Evolutionary conservation across 1,140 invertebrate species (phyloP).

Genomic region (Neuroterus valhalla): DNA sequence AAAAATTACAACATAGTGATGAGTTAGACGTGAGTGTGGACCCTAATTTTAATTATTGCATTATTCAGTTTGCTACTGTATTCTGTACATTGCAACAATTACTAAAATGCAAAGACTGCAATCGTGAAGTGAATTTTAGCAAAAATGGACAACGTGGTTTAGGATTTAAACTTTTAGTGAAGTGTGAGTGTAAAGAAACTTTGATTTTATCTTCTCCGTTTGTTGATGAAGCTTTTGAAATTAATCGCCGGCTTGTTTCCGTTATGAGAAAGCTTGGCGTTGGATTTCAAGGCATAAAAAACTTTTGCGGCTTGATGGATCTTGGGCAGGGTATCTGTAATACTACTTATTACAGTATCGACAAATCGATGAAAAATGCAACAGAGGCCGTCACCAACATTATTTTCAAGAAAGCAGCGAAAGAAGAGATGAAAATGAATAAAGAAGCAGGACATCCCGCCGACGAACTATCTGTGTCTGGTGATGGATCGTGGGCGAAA

Average conservation of each 20-base stretch:
- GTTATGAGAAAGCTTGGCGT: conserved; percentile 47
- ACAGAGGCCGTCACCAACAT: conserved; percentile 21
- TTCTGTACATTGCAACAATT: conserved; percentile 2
- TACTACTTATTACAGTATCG: background rate
- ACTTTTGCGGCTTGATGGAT: conserved; percentile 48
- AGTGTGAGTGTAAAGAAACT: background rate
- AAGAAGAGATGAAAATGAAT: conserved; percentile 10
- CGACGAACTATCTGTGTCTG: background rate
- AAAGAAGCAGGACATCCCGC: background rate
- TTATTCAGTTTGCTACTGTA: background rate
- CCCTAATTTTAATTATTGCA: background rate
- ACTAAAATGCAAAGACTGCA: conserved; percentile 13
- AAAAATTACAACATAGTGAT: conserved; percentile 1
- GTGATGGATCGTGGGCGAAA: conserved; percentile 30
- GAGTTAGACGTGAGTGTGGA: background rate
- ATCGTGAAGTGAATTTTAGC: background rate
- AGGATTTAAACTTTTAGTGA: background rate
- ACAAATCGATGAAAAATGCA: background rate
- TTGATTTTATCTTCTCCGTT: background rate
- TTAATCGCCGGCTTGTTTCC: conserved; percentile 46
- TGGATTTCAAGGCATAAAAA: conserved; percentile 38
- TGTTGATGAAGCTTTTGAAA: conserved; percentile 31
- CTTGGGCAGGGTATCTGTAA: conserved; percentile 23
- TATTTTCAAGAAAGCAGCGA: conserved; percentile 6
- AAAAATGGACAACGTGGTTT: background rate